phyloP scores from a whole-genome alignment of 2,888 invertebrate genomes.

The Mesorhabditis sp. region DNA sequence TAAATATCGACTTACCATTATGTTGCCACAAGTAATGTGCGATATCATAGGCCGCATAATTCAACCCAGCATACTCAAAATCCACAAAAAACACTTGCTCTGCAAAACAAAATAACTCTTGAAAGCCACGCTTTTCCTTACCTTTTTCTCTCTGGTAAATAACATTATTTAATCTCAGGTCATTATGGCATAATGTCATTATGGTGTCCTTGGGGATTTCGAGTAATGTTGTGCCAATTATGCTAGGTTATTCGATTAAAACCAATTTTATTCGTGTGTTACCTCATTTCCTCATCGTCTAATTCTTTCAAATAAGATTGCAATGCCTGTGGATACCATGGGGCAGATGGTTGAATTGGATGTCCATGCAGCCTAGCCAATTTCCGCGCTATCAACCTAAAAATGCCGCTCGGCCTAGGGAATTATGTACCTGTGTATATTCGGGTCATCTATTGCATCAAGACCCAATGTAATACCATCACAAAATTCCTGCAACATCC shows the following conservation, averaged over 20 bases:
- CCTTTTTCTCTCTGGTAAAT: not conserved
- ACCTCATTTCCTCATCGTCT: conserved; percentile 1
- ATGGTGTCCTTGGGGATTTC: too few species aligned
- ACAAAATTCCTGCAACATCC: conserved; percentile 1
- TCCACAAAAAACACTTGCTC: not conserved
- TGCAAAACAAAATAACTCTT: not conserved
- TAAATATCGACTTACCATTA: not conserved
- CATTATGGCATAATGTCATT: not conserved
- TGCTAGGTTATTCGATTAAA: too few species aligned
- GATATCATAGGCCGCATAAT: not conserved
- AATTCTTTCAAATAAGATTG: not conserved
- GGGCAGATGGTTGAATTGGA: not conserved
- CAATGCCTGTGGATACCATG: not conserved
- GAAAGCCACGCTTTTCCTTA: not conserved
- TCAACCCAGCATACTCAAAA: conserved; percentile 2
- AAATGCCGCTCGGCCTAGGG: not conserved
- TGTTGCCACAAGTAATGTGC: not conserved
- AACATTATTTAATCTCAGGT: not conserved
- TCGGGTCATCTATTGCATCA: not conserved
- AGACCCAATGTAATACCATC: not conserved
- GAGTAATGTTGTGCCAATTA: too few species aligned
- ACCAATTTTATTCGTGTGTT: not conserved
- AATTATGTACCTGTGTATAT: not conserved
- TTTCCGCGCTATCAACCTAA: not conserved
- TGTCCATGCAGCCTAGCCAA: not conserved